Percentiles rank a stretch among this genome's conserved stretches.
phyloP scores from a whole-genome alignment of 2,888 invertebrate species.

The Ligdia adustata region DNA sequence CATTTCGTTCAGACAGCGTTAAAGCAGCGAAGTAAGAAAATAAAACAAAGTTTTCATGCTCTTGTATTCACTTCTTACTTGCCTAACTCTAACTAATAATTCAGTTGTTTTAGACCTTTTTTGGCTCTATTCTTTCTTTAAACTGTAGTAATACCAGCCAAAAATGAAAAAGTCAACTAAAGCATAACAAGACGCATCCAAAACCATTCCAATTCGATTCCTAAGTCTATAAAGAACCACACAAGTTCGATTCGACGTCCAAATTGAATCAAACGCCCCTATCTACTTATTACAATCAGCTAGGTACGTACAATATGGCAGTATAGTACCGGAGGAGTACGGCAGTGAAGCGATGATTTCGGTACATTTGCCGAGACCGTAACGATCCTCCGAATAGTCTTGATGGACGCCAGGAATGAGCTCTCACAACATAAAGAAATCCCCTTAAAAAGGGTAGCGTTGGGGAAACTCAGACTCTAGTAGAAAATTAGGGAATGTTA shows the following conservation, averaged over 20 bases:
- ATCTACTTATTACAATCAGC: slow-evolving; percentile 60
- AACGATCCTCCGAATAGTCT: slow-evolving; percentile 86
- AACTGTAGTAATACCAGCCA: too few relatives aligned
- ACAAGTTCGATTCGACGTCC: slow-evolving; percentile 38
- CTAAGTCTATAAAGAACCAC: slow-evolving; percentile 6
- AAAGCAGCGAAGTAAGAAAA: too few relatives aligned
- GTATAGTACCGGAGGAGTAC: slow-evolving; percentile 52
- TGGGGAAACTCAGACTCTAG: slow-evolving; percentile 62
- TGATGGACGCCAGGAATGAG: slow-evolving; percentile 87
- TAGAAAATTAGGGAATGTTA: slow-evolving; percentile 48
- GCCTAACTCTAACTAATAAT: too few relatives aligned
- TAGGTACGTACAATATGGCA: slow-evolving; percentile 77
- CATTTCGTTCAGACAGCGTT: too few relatives aligned
- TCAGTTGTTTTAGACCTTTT: too few relatives aligned
- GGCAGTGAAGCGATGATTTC: slow-evolving; percentile 82
- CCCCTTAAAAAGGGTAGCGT: slow-evolving; percentile 83
- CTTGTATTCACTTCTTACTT: too few relatives aligned
- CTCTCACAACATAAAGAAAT: slow-evolving; percentile 85
- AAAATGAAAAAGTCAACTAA: neutral
- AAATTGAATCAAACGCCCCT: slow-evolving; percentile 68
- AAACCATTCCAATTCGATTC: slow-evolving; percentile 2
- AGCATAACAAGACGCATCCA: neutral
- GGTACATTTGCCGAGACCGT: slow-evolving; percentile 86
- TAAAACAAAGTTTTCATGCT: too few relatives aligned
- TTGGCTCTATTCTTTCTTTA: neutral